phyloP scores from a whole-genome alignment of 1,140 invertebrate genomes.

The Lerema accius region DNA sequence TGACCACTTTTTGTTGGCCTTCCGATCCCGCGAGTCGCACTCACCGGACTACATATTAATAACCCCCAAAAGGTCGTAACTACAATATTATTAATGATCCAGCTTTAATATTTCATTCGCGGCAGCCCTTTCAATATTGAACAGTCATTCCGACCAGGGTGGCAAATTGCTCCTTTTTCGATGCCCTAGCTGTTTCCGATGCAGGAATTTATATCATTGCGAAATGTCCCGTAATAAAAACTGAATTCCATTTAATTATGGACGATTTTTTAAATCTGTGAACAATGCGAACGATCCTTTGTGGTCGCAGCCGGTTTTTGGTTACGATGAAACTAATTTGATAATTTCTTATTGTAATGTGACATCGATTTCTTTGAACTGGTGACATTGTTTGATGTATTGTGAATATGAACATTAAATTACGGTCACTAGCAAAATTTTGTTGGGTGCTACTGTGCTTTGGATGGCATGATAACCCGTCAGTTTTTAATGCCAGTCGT shows the following conservation, averaged over 20 bases:
- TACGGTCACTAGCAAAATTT: no score
- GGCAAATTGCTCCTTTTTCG: conserved; percentile 72
- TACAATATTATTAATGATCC: conserved; percentile 61
- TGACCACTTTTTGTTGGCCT: conserved; percentile 63
- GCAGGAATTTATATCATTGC: conserved; percentile 74
- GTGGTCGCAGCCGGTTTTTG: conserved; percentile 65
- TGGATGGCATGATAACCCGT: no score
- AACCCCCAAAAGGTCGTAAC: conserved; percentile 57
- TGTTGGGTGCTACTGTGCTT: no score
- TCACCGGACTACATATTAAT: conserved; percentile 42
- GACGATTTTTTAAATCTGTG: conserved; percentile 80
- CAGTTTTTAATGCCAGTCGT: no score
- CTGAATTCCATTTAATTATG: conserved; percentile 80
- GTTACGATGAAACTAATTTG: conserved; percentile 76
- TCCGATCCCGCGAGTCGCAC: conserved; percentile 50
- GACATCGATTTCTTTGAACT: conserved; percentile 43
- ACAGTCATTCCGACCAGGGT: conserved; percentile 62
- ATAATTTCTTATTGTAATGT: conserved; percentile 77
- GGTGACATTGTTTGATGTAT: conserved; percentile 45
- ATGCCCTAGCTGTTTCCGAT: conserved; percentile 45
- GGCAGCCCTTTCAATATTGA: conserved; percentile 57
- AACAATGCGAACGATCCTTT: conserved; percentile 79
- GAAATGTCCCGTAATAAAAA: conserved; percentile 67
- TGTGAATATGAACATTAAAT: no score
- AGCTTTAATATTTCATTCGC: conserved; percentile 50